Base-by-base conservation (phyloP, 2,888 invertebrate species). In the Hemistola chrysoprasaria region DNA sequence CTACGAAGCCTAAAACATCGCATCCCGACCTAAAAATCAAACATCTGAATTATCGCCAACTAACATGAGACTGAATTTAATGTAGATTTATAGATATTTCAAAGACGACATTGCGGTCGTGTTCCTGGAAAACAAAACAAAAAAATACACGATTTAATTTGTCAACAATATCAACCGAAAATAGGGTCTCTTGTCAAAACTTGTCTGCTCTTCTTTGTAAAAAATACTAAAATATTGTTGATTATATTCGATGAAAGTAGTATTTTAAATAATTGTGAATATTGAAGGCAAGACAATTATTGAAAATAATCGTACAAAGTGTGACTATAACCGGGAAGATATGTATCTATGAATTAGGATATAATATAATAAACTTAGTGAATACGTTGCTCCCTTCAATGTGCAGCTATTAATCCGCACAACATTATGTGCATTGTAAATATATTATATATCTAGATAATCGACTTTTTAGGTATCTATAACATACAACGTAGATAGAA, bases 1-100 rank as follows among this genome's bases (percentile, higher is more conserved):
- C 87, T 93, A 35, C 90, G 91, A 53, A 91, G 92, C 36, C 82
- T 93, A 37, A 93, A 93, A 74, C 92, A 92, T 67, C 85, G 84
- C 64, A 88, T 88, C 52, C 74, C 87, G 32, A 91, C 92, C 68
- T 92, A 92, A 90, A 71, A 61, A 55, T 53, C 67, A 55, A 59
- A 16, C 62, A 59, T 59, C 70, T 40, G 56, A 73, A 71, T 59
- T 60, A 75, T 69, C 77, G 84, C 85, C 82, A 86, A 85, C 78
- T 71, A 78, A 72, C 66, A 86, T 86, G 87, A 88, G 87, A 88
- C 87, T 88, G 87, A 88, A 71, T 84, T 85, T 73, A 79, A 79
- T 71, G 74, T 87, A 86, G 80, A 78, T 53, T 78, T 72, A 71
- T 79, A 77, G 63, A 69, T 67, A 74, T 57, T 64, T 68, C 72